These are phyloP conservation scores for Andinoacara biseriatus DNA, from an alignment of 2,113 vertebrate genomes.

Conservation along the genomic window DNA sequence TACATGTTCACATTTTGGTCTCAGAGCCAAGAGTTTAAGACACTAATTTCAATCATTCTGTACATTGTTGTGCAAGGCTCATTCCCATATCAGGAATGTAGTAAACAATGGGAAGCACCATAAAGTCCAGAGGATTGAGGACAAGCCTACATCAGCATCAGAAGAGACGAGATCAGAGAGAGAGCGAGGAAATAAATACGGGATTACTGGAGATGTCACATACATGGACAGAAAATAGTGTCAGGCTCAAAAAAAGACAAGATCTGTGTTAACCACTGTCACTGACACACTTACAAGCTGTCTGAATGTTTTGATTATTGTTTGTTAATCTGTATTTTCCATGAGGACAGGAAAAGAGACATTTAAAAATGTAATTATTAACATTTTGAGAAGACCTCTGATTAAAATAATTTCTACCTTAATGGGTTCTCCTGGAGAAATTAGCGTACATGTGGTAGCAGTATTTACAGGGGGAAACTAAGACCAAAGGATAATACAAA, in stretches of 20 bases:
- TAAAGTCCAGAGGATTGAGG: slow-evolving; percentile 65
- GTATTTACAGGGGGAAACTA: background rate
- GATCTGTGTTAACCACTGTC: background rate
- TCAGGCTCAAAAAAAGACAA: slow-evolving; percentile 23
- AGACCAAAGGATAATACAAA: background rate
- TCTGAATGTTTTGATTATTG: background rate
- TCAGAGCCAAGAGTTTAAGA: background rate
- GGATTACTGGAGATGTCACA: slow-evolving; percentile 60
- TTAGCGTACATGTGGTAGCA: background rate
- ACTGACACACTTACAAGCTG: slow-evolving; percentile 13
- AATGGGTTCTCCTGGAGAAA: background rate
- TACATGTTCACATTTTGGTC: background rate
- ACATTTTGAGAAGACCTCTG: background rate
- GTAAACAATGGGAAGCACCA: slow-evolving; percentile 43
- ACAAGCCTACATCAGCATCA: slow-evolving; percentile 54
- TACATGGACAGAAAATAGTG: slow-evolving; percentile 39
- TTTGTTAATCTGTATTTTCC: background rate
- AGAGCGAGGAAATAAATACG: slow-evolving; percentile 47
- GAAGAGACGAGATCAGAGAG: slow-evolving; percentile 46
- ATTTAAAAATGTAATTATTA: background rate
- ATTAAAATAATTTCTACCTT: background rate
- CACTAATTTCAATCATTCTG: background rate
- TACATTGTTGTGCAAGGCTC: background rate
- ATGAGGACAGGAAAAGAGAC: background rate
- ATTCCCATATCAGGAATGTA: slow-evolving; percentile 31